phyloP scores from a whole-genome alignment of 1,140 invertebrate species.

The Musca domestica region DNA sequence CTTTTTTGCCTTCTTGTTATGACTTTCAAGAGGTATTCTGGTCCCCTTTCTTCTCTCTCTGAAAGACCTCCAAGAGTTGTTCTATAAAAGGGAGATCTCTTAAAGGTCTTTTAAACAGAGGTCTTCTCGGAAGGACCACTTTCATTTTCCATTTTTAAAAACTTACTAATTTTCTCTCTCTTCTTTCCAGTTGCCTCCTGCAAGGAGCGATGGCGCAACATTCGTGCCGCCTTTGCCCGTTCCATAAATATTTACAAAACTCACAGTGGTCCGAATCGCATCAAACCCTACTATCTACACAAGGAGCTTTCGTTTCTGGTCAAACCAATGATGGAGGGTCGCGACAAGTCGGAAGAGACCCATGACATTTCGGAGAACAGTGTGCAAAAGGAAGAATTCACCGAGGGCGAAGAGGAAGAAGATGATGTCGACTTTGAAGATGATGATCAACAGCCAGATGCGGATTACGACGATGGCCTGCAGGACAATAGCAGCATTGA shows the following conservation, averaged over 20 bases:
- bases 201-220: conserved; percentile 24
- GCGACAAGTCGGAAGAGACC: neutral
- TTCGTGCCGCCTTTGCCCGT: conserved; percentile 20
- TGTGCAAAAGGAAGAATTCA: neutral
- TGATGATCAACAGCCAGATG: neutral
- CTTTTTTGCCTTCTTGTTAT: no score
- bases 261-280: conserved; percentile 16
- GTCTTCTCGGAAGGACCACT: no score
- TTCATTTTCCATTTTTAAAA: no score
- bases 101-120: no score
- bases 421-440: neutral
- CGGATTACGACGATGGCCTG: neutral
- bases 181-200: conserved; percentile 14
- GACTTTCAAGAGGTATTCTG: no score
- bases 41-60: no score
- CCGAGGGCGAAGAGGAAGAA: neutral
- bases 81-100: no score
- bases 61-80: no score
- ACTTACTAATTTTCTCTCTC: neutral
- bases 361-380: neutral
- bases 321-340: conserved; percentile 14
- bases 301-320: conserved; percentile 14
- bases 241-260: conserved; percentile 25
- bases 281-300: conserved; percentile 24
- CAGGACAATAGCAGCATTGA: neutral